A percentile compares a stretch with the other conserved stretches of the same genome.
Evolutionary conservation across 2,888 invertebrate species (phyloP).

Genomic region (Malachius bipustulatus): DNA sequence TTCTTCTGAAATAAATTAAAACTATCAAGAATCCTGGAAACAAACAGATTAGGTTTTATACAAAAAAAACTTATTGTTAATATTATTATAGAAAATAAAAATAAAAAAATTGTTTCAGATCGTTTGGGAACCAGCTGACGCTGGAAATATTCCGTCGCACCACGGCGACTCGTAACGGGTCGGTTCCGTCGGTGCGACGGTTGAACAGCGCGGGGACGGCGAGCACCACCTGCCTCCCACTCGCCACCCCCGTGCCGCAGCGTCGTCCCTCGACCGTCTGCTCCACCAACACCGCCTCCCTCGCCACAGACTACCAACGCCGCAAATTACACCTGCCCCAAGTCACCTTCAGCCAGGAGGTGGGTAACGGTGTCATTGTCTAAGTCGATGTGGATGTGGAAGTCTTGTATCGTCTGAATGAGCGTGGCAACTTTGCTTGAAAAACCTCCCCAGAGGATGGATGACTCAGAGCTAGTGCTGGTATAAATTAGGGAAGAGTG

Average conservation of each 20-base stretch:
- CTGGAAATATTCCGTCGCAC: constrained; percentile 60
- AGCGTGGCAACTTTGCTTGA: too few relatives aligned
- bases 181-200: constrained; percentile 25
- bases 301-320: constrained; percentile 38
- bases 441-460: too few relatives aligned
- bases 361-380: constrained; percentile 79
- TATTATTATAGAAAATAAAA: too few relatives aligned
- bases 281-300: constrained; percentile 49
- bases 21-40: too few relatives aligned
- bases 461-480: too few relatives aligned
- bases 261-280: constrained; percentile 57
- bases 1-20: too few relatives aligned
- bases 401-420: too few relatives aligned
- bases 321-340: constrained; percentile 63
- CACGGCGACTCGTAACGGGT: constrained; percentile 37
- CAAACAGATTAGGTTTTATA: too few relatives aligned
- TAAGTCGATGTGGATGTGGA: too few relatives aligned
- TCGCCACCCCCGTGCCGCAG: constrained; percentile 27
- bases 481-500: too few relatives aligned
- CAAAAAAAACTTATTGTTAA: too few relatives aligned
- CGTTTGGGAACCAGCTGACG: constrained; percentile 56
- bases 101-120: constrained; percentile 45
- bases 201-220: constrained; percentile 19
- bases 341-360: constrained; percentile 83
- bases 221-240: constrained; percentile 22